Evolutionary conservation across 2,797 vertebrate genomes (phyloP).

Genomic region (Lindbergichthys nudifrons): DNA sequence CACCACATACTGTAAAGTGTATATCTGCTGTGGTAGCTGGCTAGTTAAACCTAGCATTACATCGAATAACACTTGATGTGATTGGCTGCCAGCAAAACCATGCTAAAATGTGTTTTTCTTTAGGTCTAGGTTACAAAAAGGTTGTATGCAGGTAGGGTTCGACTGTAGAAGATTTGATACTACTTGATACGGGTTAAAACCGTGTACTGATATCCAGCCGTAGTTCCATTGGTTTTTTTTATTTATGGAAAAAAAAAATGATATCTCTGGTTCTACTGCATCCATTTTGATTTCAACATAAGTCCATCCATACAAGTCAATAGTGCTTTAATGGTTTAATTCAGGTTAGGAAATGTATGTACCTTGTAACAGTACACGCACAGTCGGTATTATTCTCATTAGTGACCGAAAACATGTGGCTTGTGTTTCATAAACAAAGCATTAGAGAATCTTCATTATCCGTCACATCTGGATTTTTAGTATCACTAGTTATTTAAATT

Average conservation of each 20-base stretch:
- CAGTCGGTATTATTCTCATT: neutral
- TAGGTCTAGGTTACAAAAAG: too few species aligned
- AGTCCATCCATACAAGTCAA: neutral
- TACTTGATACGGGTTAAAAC: too few species aligned
- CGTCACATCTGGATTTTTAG: conserved; percentile 21
- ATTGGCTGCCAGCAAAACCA: too few species aligned
- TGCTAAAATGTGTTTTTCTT: too few species aligned
- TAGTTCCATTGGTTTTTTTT: neutral
- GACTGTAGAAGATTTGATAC: too few species aligned
- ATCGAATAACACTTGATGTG: too few species aligned
- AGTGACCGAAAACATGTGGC: neutral
- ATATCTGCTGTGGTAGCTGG: too few species aligned
- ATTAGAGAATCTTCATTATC: neutral
- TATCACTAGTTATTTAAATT: conserved; percentile 22
- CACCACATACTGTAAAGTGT: too few species aligned
- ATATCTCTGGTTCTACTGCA: neutral
- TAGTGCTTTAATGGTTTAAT: neutral
- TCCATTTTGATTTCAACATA: neutral
- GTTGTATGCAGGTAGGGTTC: too few species aligned
- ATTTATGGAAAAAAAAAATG: neutral
- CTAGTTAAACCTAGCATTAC: too few species aligned
- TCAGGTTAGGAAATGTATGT: neutral
- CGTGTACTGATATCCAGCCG: too few species aligned
- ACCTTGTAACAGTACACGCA: neutral
- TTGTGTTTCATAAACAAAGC: neutral